Percentiles rank a stretch among this genome's conserved stretches.
Evolutionary conservation across 2,797 vertebrate genomes (phyloP).

Genomic region (Sebastes diaconus): DNA sequence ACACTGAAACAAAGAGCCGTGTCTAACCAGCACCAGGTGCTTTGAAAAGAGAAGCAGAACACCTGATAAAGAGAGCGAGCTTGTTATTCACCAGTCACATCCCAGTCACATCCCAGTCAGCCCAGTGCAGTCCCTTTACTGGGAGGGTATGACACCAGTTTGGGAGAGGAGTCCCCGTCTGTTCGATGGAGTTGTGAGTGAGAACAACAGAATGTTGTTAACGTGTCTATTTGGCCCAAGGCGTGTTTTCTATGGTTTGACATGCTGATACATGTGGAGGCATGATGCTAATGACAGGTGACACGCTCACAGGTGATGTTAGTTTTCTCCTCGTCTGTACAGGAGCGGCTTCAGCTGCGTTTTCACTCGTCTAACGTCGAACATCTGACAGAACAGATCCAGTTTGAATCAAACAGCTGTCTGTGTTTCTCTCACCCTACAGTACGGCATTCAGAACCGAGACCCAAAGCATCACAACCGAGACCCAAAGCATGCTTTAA

Average conservation of each 20-base stretch:
- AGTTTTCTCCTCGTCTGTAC: slow-evolving; percentile 5
- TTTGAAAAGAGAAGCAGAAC: slow-evolving; percentile 25
- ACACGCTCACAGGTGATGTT: slow-evolving; percentile 44
- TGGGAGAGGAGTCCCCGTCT: slow-evolving; percentile 10
- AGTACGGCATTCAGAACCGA: not conserved
- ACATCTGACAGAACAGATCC: not conserved
- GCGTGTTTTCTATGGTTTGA: slow-evolving; percentile 57
- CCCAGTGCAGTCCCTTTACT: slow-evolving; percentile 2
- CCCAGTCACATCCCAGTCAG: not conserved
- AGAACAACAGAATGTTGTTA: slow-evolving; percentile 38
- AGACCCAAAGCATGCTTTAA: not conserved
- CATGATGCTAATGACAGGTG: slow-evolving; percentile 58
- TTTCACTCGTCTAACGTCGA: not conserved
- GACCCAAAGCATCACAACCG: no score
- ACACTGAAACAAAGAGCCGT: slow-evolving; percentile 33
- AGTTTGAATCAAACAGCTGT: not conserved
- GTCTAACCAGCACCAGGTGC: slow-evolving; percentile 19
- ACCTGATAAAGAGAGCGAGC: slow-evolving; percentile 22
- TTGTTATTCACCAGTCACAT: slow-evolving; percentile 16
- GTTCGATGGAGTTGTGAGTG: slow-evolving; percentile 15
- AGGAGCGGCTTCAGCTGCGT: not conserved
- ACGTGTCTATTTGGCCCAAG: slow-evolving; percentile 54
- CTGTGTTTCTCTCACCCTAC: not conserved
- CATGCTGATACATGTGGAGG: slow-evolving; percentile 57
- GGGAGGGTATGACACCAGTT: not conserved